Conservation (phyloP, 2,113 vertebrate genomes). For the Cavia porcellus region DNA sequence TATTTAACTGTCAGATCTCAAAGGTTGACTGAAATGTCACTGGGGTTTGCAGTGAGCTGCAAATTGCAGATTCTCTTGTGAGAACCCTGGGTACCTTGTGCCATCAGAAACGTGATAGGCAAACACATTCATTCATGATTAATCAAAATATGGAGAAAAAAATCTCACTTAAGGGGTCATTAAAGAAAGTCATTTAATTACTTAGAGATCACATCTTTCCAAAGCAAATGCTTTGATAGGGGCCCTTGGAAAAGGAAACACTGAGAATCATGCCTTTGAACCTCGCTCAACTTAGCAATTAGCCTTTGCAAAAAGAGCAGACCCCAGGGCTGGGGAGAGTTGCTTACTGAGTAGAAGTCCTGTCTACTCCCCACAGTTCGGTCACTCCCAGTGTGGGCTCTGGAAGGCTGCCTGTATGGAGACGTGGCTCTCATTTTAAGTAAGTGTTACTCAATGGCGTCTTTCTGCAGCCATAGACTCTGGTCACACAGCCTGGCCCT, state of each 20-base stretch:
- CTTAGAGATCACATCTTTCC: conserved; percentile 19
- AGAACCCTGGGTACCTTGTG: not conserved
- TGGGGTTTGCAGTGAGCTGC: not conserved
- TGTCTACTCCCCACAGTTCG: rapidly evolving
- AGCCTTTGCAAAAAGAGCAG: not conserved
- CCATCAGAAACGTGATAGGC: not conserved
- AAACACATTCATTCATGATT: conserved; percentile 56
- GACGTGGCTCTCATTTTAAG: conserved; percentile 65
- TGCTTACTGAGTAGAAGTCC: not conserved
- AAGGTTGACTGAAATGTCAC: conserved; percentile 74
- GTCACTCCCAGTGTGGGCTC: not conserved
- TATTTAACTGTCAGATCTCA: conserved; percentile 65
- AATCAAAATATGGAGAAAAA: conserved; percentile 60
- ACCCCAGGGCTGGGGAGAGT: not conserved
- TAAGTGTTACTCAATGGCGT: not conserved
- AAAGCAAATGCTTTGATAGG: conserved; percentile 54
- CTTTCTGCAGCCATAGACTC: not conserved
- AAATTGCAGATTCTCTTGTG: not conserved
- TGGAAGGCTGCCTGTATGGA: conserved; percentile 14
- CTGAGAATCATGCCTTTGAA: not conserved
- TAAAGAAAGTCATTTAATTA: conserved; percentile 53
- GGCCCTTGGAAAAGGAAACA: not conserved
- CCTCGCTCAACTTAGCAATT: not conserved
- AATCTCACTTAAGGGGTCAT: conserved; percentile 45
- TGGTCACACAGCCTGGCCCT: not conserved